These are phyloP conservation scores for Cassiopea xamachana DNA, from an alignment of 30 jellyfish, hydroid and myxozoan genomes.

Conservation along the genomic window DNA sequence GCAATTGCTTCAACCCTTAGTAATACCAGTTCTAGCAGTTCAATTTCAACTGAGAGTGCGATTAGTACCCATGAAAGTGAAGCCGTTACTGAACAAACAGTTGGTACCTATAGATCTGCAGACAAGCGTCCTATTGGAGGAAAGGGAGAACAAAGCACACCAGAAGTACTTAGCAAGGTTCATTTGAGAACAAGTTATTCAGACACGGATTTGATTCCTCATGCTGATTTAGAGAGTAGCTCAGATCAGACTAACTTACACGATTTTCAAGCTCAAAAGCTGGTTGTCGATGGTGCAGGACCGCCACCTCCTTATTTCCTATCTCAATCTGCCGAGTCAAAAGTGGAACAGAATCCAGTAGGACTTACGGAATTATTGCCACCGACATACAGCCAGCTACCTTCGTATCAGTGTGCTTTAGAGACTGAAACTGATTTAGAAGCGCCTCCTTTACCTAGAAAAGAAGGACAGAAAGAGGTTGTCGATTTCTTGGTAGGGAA, in stretches of 20 bases:
- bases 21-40: slow-evolving; percentile 53
- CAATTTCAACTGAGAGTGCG: slow-evolving; percentile 54
- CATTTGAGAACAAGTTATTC: slow-evolving; percentile 80
- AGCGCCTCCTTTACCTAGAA: slow-evolving; percentile 57
- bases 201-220: slow-evolving; percentile 73
- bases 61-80: slow-evolving; percentile 6
- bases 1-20: slow-evolving; percentile 11
- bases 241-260: background rate
- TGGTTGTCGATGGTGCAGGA: background rate
- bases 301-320: slow-evolving; percentile 73
- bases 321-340: background rate
- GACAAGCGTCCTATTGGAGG: background rate
- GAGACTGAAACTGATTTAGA: background rate
- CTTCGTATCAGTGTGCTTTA: slow-evolving; percentile 41
- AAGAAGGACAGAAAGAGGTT: background rate
- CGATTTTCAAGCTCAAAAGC: slow-evolving; percentile 10
- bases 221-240: background rate
- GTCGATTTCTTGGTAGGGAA: background rate
- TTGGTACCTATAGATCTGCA: background rate
- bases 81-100: background rate
- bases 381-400: slow-evolving; percentile 40
- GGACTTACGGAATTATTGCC: slow-evolving; percentile 30
- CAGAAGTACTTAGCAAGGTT: background rate
- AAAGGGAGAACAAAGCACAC: background rate
- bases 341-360: background rate